These are phyloP conservation scores for Leptinotarsa peninsularis DNA, from an alignment of 2,888 invertebrate genomes.

Conservation along the genomic window DNA sequence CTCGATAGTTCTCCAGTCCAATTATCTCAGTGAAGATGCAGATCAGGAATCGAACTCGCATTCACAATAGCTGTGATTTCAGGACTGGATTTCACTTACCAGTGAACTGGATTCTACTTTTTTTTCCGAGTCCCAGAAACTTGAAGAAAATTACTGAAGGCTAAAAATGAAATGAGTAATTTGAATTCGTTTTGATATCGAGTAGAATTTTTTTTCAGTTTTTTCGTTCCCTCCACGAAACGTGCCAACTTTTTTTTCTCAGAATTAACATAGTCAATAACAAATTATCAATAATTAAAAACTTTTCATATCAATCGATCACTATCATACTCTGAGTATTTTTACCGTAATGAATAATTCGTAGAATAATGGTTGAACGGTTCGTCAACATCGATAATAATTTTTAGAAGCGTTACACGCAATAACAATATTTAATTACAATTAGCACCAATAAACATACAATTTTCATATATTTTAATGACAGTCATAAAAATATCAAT, in stretches of 20 bases:
- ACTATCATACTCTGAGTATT: neutral
- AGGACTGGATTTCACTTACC: too few species aligned
- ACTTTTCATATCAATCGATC: constrained; percentile 1
- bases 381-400: constrained; percentile 6
- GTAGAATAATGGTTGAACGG: neutral
- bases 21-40: too few species aligned
- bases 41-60: too few species aligned
- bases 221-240: neutral
- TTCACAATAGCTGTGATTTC: too few species aligned
- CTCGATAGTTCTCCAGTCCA: too few species aligned
- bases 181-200: neutral
- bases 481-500: neutral
- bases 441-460: neutral
- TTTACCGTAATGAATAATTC: neutral
- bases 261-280: neutral
- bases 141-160: too few species aligned
- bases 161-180: too few species aligned
- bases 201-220: neutral
- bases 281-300: constrained; percentile 1
- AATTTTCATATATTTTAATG: neutral
- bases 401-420: neutral
- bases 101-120: too few species aligned
- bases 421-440: neutral
- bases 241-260: neutral
- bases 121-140: too few species aligned